Evolutionary conservation across 2,888 invertebrate genomes (phyloP).

Genomic region (Pheosia tremula): DNA sequence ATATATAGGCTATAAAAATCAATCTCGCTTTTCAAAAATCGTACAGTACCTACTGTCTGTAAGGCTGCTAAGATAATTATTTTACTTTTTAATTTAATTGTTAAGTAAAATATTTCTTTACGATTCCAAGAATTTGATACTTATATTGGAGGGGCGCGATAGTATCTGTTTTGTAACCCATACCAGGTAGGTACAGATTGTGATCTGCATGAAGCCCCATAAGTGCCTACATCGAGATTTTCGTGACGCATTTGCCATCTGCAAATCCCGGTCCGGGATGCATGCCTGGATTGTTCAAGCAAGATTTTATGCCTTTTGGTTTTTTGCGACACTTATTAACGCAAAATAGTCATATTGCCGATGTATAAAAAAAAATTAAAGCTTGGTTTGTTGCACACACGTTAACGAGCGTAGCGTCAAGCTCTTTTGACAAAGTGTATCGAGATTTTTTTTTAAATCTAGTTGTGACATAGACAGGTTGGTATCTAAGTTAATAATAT

Average conservation of each 20-base stretch:
- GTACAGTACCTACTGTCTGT: not conserved
- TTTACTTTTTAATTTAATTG: not conserved
- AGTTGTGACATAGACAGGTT: no score
- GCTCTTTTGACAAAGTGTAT: no score
- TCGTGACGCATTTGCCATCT: constrained; percentile 40
- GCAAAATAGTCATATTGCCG: constrained; percentile 1
- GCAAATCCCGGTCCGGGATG: constrained; percentile 49
- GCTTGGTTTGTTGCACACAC: no score
- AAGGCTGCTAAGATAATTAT: not conserved
- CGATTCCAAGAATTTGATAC: constrained; percentile 12
- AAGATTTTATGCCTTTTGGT: constrained; percentile 1
- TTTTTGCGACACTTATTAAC: not conserved
- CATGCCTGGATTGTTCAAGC: constrained; percentile 37
- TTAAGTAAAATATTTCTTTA: not conserved
- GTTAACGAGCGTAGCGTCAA: no score
- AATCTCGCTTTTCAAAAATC: not conserved
- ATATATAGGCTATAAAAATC: no score
- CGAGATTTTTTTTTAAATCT: no score
- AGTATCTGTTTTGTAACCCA: constrained; percentile 34
- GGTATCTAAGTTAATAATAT: no score
- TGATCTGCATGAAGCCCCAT: constrained; percentile 55
- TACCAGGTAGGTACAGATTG: constrained; percentile 49
- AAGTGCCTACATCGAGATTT: constrained; percentile 44
- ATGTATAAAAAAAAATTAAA: not conserved
- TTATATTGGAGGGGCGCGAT: constrained; percentile 13